Conservation (phyloP, 2,113 vertebrate species). For the Muntiacus reevesi region DNA sequence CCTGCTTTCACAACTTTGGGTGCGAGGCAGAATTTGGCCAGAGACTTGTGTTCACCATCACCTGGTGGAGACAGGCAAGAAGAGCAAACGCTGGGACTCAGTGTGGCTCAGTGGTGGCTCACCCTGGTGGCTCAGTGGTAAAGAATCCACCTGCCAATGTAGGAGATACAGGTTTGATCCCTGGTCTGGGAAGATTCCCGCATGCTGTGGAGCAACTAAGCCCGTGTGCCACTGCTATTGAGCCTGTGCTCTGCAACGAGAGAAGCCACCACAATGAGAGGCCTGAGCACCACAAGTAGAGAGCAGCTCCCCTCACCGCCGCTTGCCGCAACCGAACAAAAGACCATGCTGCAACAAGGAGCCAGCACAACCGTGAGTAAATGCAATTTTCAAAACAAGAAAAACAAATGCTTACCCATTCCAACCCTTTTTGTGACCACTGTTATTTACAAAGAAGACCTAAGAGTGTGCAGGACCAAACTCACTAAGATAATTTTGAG, state of each 20-base stretch:
- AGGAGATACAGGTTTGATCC: background rate
- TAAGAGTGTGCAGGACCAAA: background rate
- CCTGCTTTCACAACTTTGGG: background rate
- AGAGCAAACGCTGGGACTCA: background rate
- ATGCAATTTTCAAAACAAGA: background rate
- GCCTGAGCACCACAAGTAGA: background rate
- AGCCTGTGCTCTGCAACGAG: background rate
- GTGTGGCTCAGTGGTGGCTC: too few relatives aligned
- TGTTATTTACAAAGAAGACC: background rate
- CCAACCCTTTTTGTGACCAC: background rate
- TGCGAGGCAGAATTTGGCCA: background rate
- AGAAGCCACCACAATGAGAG: background rate
- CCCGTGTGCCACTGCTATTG: background rate
- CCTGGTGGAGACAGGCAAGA: background rate
- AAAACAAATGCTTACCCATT: background rate
- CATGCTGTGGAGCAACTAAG: background rate
- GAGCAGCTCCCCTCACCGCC: background rate
- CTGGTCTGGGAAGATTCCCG: background rate
- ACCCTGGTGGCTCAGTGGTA: background rate
- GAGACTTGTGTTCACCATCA: background rate
- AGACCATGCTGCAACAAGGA: background rate
- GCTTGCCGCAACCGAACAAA: background rate
- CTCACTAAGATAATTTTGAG: background rate
- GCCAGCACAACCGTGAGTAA: background rate
- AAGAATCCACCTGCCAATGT: background rate